A percentile compares a stretch with the other conserved stretches of the same genome.
These are phyloP conservation scores for Papilio dardanus DNA, from an alignment of 1,140 invertebrate genomes.

Conservation along the genomic window DNA sequence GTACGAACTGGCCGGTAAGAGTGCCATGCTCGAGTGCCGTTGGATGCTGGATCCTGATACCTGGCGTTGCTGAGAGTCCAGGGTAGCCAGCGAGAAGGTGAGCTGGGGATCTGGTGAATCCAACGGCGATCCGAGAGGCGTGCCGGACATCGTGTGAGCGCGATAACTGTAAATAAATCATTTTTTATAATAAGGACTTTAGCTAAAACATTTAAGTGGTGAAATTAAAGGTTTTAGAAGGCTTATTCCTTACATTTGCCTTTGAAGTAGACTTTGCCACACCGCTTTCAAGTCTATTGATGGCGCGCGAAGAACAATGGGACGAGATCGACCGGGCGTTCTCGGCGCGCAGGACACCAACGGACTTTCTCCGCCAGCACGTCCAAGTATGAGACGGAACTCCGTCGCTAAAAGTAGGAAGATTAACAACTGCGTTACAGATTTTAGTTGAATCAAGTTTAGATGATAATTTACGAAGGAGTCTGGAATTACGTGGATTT, in stretches of 20 bases:
- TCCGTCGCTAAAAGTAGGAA: conserved; percentile 84
- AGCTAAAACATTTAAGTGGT: not conserved
- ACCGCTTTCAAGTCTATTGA: conserved; percentile 92
- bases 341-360: conserved; percentile 86
- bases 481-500: not conserved
- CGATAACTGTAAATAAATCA: conserved; percentile 83
- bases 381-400: conserved; percentile 86
- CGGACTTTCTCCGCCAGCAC: conserved; percentile 85
- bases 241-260: conserved; percentile 89
- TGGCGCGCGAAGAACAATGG: conserved; percentile 89
- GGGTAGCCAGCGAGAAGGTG: conserved; percentile 84
- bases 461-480: no score
- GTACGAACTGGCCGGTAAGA: conserved; percentile 74
- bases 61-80: conserved; percentile 84
- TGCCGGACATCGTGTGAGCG: conserved; percentile 84
- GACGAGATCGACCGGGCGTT: conserved; percentile 85
- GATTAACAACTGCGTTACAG: no score
- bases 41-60: conserved; percentile 81
- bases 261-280: conserved; percentile 93
- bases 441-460: no score
- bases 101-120: conserved; percentile 86
- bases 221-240: not conserved
- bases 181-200: not conserved
- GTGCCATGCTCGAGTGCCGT: conserved; percentile 72
- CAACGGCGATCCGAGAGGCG: conserved; percentile 87